Percentiles rank a stretch among this genome's conserved stretches.
phyloP scores from a whole-genome alignment of 1,140 invertebrate species.

The Hyles vespertilio region DNA sequence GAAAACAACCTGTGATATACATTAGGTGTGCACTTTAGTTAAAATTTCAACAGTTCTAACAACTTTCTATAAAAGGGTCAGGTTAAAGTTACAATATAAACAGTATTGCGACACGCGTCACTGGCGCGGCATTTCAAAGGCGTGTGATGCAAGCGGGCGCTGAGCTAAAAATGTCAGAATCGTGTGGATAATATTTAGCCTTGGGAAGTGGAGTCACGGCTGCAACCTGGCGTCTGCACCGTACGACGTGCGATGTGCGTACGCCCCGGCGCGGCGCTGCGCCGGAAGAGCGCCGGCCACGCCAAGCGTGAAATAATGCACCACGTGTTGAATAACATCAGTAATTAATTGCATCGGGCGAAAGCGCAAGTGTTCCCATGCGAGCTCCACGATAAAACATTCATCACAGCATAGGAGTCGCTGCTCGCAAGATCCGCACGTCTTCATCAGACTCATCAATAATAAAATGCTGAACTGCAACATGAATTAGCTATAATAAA shows the following conservation, averaged over 20 bases:
- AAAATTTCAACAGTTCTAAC: constrained; percentile 19
- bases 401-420: constrained; percentile 2
- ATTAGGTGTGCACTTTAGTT: background rate
- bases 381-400: constrained; percentile 34
- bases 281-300: constrained; percentile 38
- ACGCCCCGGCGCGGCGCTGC: background rate
- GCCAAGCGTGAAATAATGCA: constrained; percentile 55
- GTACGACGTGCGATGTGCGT: constrained; percentile 21
- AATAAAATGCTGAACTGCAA: too few species aligned
- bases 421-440: background rate
- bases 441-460: background rate
- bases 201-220: constrained; percentile 26
- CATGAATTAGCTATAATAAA: too few species aligned
- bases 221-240: constrained; percentile 21
- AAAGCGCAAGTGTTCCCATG: constrained; percentile 66
- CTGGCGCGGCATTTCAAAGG: constrained; percentile 51
- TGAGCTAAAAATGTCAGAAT: constrained; percentile 68
- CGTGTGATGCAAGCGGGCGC: constrained; percentile 41
- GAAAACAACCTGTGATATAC: too few species aligned
- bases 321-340: constrained; percentile 57
- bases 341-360: constrained; percentile 54
- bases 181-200: constrained; percentile 43
- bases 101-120: constrained; percentile 40
- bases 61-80: constrained; percentile 32
- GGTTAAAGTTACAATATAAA: constrained; percentile 36